Conservation (phyloP, 2,113 vertebrate species). For the Etheostoma cragini region DNA sequence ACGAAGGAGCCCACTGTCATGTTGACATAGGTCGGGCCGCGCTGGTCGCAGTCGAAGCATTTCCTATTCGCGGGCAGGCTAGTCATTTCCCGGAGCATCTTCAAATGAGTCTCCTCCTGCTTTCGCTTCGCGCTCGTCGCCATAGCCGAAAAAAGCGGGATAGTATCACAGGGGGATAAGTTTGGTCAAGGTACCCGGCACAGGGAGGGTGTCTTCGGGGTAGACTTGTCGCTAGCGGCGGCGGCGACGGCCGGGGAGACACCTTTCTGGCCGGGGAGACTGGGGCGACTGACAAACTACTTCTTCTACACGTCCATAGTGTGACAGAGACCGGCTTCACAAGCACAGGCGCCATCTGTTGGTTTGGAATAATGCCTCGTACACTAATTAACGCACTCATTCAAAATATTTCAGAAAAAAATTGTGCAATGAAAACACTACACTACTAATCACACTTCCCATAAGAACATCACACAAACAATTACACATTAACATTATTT, state of each 20-base stretch:
- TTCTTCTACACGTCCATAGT: conserved; percentile 48
- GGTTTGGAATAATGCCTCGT: conserved; percentile 35
- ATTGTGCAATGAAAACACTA: background rate
- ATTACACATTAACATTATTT: background rate
- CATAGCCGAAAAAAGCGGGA: conserved; percentile 81
- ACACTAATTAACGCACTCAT: background rate
- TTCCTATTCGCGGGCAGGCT: conserved; percentile 95
- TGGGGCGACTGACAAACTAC: conserved; percentile 55
- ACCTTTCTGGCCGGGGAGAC: conserved; percentile 60
- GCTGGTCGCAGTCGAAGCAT: conserved; percentile 98
- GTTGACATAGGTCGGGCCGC: conserved; percentile 99
- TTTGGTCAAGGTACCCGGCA: conserved; percentile 31
- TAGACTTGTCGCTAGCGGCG: conserved; percentile 44
- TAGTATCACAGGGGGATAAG: conserved; percentile 41
- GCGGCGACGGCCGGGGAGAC: conserved; percentile 53
- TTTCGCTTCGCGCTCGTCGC: conserved; percentile 96
- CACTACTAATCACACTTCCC: background rate
- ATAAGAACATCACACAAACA: background rate
- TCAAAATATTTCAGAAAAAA: background rate
- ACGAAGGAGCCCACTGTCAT: conserved; percentile 99
- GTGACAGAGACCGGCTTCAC: background rate
- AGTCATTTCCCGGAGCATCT: conserved; percentile 97
- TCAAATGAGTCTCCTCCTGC: conserved; percentile 98
- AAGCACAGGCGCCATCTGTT: conserved; percentile 55
- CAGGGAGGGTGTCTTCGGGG: conserved; percentile 49